A percentile compares a stretch with the other conserved stretches of the same genome.
These are phyloP conservation scores for Ceriagrion tenellum DNA, from an alignment of 2,888 invertebrate genomes.

Conservation along the genomic window DNA sequence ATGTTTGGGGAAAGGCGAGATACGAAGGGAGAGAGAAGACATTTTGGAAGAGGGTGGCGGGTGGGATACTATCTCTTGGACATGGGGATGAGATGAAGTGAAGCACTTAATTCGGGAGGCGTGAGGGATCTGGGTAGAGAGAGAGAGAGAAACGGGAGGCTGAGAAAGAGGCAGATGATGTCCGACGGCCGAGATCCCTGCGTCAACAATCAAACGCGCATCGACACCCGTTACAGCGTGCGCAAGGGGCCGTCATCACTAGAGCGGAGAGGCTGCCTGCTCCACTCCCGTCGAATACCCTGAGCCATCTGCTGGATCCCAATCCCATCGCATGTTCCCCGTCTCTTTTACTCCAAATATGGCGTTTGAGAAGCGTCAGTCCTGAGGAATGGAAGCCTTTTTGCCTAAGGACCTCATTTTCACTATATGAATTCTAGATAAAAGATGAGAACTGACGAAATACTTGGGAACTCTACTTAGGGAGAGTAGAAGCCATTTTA, in stretches of 20 bases:
- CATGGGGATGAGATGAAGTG: not conserved
- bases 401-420: too few species aligned
- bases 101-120: slow-evolving; percentile 44
- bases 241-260: not conserved
- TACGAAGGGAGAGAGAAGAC: not conserved
- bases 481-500: too few species aligned
- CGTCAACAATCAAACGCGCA: slow-evolving; percentile 44
- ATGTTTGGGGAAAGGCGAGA: not conserved
- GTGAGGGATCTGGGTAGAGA: not conserved
- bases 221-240: slow-evolving; percentile 40
- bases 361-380: not conserved
- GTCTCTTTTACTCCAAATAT: not conserved
- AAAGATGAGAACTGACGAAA: too few species aligned
- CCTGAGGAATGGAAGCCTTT: not conserved
- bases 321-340: not conserved
- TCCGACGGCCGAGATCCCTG: slow-evolving; percentile 44
- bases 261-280: not conserved
- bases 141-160: not conserved
- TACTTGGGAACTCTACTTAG: too few species aligned
- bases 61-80: not conserved
- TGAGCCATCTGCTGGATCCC: not conserved
- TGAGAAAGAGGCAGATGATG: slow-evolving; percentile 45
- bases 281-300: not conserved
- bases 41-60: not conserved
- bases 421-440: not conserved